Evolutionary conservation across 2,797 vertebrate species (phyloP).

Genomic region (Remorina albescens): DNA sequence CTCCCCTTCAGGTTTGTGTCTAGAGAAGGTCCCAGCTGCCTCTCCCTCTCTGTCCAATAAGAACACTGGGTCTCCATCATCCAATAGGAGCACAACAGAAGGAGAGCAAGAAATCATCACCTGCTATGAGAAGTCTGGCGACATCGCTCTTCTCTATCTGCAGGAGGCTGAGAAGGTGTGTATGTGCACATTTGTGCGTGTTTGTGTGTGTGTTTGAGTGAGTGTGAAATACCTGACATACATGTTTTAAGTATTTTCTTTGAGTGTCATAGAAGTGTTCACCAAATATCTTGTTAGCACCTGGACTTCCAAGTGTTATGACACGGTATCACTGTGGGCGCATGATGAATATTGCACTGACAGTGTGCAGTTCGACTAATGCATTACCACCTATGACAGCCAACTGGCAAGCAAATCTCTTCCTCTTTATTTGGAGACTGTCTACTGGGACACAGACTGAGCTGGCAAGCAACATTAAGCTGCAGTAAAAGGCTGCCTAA

Average conservation of each 20-base stretch:
- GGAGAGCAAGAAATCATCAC: conserved; percentile 94
- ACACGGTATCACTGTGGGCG: conserved; percentile 31
- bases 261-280: conserved; percentile 4
- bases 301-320: conserved; percentile 26
- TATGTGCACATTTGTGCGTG: conserved; percentile 1
- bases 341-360: conserved; percentile 48
- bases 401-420: conserved; percentile 48
- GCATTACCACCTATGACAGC: conserved; percentile 24
- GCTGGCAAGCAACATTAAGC: conserved; percentile 7
- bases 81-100: conserved; percentile 84
- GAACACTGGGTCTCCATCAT: conserved; percentile 89
- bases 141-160: conserved; percentile 96
- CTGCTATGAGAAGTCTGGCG: conserved; percentile 98
- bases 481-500: conserved; percentile 6
- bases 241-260: conserved; percentile 12
- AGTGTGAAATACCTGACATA: neutral
- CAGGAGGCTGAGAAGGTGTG: conserved; percentile 96
- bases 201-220: neutral
- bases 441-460: conserved; percentile 7
- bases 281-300: conserved; percentile 17
- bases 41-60: conserved; percentile 73
- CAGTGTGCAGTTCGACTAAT: conserved; percentile 43
- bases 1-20: conserved; percentile 72
- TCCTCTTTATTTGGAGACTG: conserved; percentile 33
- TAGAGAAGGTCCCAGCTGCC: conserved; percentile 75